These are phyloP conservation scores for Orchesella cincta DNA, from an alignment of 1,140 invertebrate species.

Conservation along the genomic window DNA sequence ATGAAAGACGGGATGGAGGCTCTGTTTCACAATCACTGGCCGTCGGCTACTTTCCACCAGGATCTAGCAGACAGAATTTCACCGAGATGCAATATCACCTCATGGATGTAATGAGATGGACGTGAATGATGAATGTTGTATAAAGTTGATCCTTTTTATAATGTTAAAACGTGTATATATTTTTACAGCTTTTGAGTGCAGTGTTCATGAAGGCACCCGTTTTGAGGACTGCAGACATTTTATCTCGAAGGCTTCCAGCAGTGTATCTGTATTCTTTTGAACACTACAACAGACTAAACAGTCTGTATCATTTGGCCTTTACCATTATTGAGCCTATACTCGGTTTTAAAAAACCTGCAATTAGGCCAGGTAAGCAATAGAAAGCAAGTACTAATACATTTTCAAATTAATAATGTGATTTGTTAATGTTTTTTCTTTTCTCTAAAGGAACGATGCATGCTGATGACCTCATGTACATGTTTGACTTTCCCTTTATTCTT, in stretches of 20 bases:
- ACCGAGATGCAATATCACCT: neutral
- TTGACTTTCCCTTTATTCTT: neutral
- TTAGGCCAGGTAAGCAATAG: conserved; percentile 36
- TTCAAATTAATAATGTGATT: too few species aligned
- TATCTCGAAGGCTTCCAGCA: neutral
- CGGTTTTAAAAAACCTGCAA: conserved; percentile 15
- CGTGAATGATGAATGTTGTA: neutral
- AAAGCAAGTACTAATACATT: too few species aligned
- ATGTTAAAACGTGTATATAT: neutral
- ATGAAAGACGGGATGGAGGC: conserved; percentile 10
- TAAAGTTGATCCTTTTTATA: neutral
- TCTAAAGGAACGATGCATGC: too few species aligned
- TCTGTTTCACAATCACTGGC: conserved; percentile 1
- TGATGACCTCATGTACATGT: conserved; percentile 66
- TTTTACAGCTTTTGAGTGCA: conserved; percentile 40
- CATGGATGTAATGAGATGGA: neutral
- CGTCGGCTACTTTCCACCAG: neutral
- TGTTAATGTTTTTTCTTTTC: too few species aligned
- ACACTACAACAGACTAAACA: conserved; percentile 24
- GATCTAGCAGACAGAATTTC: neutral
- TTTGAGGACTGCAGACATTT: conserved; percentile 41
- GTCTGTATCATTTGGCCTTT: conserved; percentile 33
- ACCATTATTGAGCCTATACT: conserved; percentile 2
- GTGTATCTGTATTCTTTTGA: conserved; percentile 47
- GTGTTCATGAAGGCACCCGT: conserved; percentile 44